Evolutionary conservation across 1,140 invertebrate species (phyloP), one percentile per base, ranked within the genome.

Genomic region (Dreissena rostriformis): DNA sequence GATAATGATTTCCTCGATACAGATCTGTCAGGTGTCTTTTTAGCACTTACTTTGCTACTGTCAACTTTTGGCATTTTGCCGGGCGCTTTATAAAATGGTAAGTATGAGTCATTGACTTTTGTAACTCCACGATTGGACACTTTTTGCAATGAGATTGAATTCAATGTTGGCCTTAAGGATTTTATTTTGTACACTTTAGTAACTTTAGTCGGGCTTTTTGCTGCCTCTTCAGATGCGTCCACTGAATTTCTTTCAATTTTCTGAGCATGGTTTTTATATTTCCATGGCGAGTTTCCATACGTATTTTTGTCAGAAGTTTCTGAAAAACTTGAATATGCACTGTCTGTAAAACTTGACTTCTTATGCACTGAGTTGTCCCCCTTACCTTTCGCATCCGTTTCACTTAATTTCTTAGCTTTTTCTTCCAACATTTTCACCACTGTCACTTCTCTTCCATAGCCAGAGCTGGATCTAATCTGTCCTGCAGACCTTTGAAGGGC

Each of bases 291-390:
- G 24, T 17, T 72, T 15, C 5, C 55, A 12, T 82, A n/a, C 5
- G 86, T 71, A 6, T 84, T 72, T 24, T 85, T 76, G 19, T 91
- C 88, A 14, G 87, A 89, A 53, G 88, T 90, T 39, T 91, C 89
- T 53, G 90, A 90, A 73, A 87, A 89, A 79, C 88, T 89, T 17
- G 90, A 91, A 63, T 90, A 85, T 63, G 85, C 90, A 88, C 89
- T 91, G 72, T 91, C 90, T 12, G 88, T 88, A 49, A 85, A 86
- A 26, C 82, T 71, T 53, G 85, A 88, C 67, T 83, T 87, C 78
- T 89, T 90, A 22, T 75, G 55, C 26, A 74, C 65, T 29, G 57
- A 66, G 12, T 85, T 63, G 55, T 70, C n/a, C 65, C 72, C 85
- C 73, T 75, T 65, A 14, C 74, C 55, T 39, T 39, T 39, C 39